Evolutionary conservation across 2,797 vertebrate genomes (phyloP), one percentile per base, ranked within the genome.

Genomic region (Geotrypetes seraphini): DNA sequence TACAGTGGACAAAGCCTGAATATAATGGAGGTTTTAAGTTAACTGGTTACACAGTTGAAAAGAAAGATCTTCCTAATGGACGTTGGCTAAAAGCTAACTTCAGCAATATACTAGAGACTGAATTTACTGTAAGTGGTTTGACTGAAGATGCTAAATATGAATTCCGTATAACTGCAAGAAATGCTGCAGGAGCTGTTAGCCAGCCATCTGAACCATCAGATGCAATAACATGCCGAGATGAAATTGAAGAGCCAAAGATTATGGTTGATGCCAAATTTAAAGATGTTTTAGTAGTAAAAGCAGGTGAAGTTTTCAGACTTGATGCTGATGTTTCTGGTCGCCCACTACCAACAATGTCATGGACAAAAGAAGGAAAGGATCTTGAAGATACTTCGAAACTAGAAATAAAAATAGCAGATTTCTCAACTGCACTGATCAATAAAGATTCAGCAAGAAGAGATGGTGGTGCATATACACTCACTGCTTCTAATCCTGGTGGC

Each of bases 1-100:
- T 99, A 62, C 86, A 89, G 57, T 99, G 96, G 96, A 79, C 83
- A 47, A 99, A 95, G 57, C 96, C 96, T 44, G 89, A 96, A 49
- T 99, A 97, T 44, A 93, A 94, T 36, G 96, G 96, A 58, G 96
- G 96, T 26, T 97, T 97, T 65, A 99, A 97, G 69, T 95, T 99
- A 56, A 97, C 92, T 39, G 92, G 95, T 51, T 99, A 98, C 35
- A 85, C 81, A 3, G 88, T 99, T 53, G 96, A 99, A 69, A 99
- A 93, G 73, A 87, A 70, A 78, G 93, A 99, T 53, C 72, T 92
- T 50, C 92, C 93, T 39, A 61, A 83, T 49, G 92, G 92, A 23
- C 88, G 94, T 22, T 99, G 96, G 96, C 84, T 87, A 4, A 93
- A 90, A 62, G 94, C 93, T 43, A 99, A 99, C 69, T 99, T 97